A percentile compares a stretch with the other conserved stretches of the same genome.
Evolutionary conservation across 2,888 invertebrate species (phyloP).

Genomic region (Cordilura impudica): DNA sequence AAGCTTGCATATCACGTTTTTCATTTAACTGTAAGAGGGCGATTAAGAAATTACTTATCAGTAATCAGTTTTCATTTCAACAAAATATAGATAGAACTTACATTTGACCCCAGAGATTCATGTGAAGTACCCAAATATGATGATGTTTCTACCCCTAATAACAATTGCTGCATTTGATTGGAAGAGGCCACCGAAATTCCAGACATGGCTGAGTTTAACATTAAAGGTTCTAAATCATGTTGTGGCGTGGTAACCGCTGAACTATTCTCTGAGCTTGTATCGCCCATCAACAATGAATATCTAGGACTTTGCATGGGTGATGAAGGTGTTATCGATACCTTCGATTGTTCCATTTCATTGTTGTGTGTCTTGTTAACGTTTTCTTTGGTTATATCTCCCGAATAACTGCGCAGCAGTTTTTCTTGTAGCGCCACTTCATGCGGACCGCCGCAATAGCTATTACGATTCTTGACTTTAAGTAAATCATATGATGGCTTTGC

Average conservation of each 20-base stretch:
- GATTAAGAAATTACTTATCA: background rate
- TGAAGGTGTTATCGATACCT: slow-evolving; percentile 75
- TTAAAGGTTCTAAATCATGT: slow-evolving; percentile 76
- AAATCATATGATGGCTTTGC: slow-evolving; percentile 67
- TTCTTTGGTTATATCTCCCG: slow-evolving; percentile 69
- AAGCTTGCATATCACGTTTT: slow-evolving; percentile 75
- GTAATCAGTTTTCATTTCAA: too few relatives aligned
- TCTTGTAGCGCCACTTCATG: slow-evolving; percentile 49
- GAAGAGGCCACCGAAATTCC: slow-evolving; percentile 68
- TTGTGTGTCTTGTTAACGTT: slow-evolving; percentile 47
- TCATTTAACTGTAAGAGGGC: slow-evolving; percentile 66
- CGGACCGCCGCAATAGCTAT: slow-evolving; percentile 69
- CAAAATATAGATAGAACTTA: too few relatives aligned
- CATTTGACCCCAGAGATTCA: slow-evolving; percentile 74
- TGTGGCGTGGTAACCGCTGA: slow-evolving; percentile 77
- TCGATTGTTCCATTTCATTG: slow-evolving; percentile 71
- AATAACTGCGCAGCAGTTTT: slow-evolving; percentile 68
- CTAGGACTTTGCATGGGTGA: slow-evolving; percentile 77
- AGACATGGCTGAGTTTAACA: slow-evolving; percentile 72
- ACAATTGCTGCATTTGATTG: slow-evolving; percentile 70
- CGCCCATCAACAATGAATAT: slow-evolving; percentile 77
- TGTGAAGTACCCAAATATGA: slow-evolving; percentile 73
- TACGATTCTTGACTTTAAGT: slow-evolving; percentile 70
- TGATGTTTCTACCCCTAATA: slow-evolving; percentile 69
- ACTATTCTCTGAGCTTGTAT: slow-evolving; percentile 78